Base-by-base conservation (phyloP, 2,113 vertebrate species). In the Planiliza haematocheilus region DNA sequence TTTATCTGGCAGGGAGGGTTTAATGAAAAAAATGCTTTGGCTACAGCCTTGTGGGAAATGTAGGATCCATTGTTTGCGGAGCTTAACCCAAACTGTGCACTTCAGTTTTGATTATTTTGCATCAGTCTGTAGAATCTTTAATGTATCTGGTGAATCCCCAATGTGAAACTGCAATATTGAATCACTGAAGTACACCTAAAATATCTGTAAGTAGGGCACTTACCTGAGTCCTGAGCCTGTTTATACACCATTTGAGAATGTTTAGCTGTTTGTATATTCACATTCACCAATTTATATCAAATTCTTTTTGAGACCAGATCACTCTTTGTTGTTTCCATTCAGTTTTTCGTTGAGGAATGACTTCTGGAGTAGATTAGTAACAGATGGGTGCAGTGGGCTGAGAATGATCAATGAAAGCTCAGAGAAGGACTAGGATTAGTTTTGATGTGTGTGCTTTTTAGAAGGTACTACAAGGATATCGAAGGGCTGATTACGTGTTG, bases 381-480 rank as follows among this genome's bases (percentile, higher is more conserved):
- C 70, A 78, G 74, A 74, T 78, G 68, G 17, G 49, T 50, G 55
- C 59, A 37, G 20, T 11, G 4, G 39, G 42, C 24, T 24, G 17
- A n/a, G 17, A 13, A 30, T 30, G 39, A 64, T 37, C 53, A 43
- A 21, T 4, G 41, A 50, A 30, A 56, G n/a, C 18, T 68, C 30
- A 11, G 41, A 55, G 36, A 42, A 8, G 20, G 53, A 71, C 8
- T 1, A 7, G 16, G 8, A 42, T 12, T 8, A 5, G 11, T 55
- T 55, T 64, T 49, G 9, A 10, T 30, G 2, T 43, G 17, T 4
- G 4, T 34, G 30, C 49, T 53, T 70, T n/a, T n/a, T n/a, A n/a
- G n/a, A n/a, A n/a, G n/a, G n/a, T n/a, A n/a, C n/a, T 30, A 30
- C 24, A 30, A 30, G 41, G 11, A 43, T n/a, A 45, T 68, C 52